Evolutionary conservation across 2,797 vertebrate species (phyloP), one percentile per base, ranked within the genome.

Genomic region (Hippopotamyrus pictus): DNA sequence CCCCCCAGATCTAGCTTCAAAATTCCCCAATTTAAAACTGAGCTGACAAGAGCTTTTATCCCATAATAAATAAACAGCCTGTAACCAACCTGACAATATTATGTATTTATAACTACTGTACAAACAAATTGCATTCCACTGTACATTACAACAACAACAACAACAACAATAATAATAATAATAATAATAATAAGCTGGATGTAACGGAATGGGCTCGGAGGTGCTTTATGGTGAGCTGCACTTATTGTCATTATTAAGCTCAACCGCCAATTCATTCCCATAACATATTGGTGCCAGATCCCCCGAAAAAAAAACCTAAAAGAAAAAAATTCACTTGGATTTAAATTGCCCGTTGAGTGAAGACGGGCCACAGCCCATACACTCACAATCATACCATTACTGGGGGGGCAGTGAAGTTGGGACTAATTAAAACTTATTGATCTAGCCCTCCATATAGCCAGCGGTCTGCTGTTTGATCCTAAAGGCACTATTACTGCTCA

Each of bases 401-500:
- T 1, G 6, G 54, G 54, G 53, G 57, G n/a, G 17, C 17, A 19
- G 44, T 7, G 83, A 29, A 73, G 48, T 86, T 19, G 2, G 59
- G 46, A 51, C 44, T 96, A 95, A 96, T 96, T 96, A 96, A 96
- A 95, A 96, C 94, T 91, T 54, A 96, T 96, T 92, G 95, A 96
- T 96, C 93, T 88, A 85, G 86, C 82, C 87, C 92, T 89, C 90
- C 89, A 51, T 89, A 88, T 91, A 90, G 2, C 5, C 44, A 54
- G n/a, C 5, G 14, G 25, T 33, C 48, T 86, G 51, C 22, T 54
- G 22, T 37, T 37, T 73, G 2, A 44, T 44, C 37, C 17, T 44
- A 79, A 79, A 41, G 73, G 19, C 7, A 44, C 37, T 19, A 79
- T 79, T 79, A 44, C 14, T n/a, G 37, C 6, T 44, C 33, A 44